Percentiles rank a stretch among this genome's conserved stretches.
Conservation (phyloP, 2,113 vertebrate species). For the Sula dactylatra region DNA sequence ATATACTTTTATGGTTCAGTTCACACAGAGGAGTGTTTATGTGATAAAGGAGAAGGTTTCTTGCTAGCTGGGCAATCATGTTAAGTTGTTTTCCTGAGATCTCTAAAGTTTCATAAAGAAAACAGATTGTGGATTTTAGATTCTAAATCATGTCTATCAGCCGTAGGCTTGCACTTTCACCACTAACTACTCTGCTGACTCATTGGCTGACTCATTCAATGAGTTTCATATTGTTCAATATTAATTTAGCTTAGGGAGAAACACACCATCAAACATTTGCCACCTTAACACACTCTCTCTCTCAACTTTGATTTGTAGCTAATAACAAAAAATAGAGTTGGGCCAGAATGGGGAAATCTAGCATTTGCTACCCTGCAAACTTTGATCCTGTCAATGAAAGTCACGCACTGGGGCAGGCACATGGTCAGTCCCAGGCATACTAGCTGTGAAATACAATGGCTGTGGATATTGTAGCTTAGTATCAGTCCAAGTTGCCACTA, state of each 20-base stretch:
- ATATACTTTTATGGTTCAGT: background rate
- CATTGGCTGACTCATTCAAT: conserved; percentile 22
- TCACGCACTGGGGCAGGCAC: fast-evolving
- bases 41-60: background rate
- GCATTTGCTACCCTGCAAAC: background rate
- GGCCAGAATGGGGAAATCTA: background rate
- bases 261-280: background rate
- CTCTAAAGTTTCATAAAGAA: conserved; percentile 30
- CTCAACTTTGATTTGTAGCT: background rate
- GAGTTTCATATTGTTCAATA: conserved; percentile 11
- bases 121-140: background rate
- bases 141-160: background rate
- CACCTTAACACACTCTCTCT: background rate
- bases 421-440: background rate
- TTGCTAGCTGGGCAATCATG: background rate
- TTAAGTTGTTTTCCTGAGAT: conserved; percentile 11
- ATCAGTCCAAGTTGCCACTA: background rate
- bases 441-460: background rate
- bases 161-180: background rate
- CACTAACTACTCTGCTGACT: conserved; percentile 31
- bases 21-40: background rate
- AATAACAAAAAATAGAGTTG: background rate
- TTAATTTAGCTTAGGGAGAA: conserved; percentile 21
- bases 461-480: background rate
- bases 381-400: background rate